A percentile compares a stretch with the other conserved stretches of the same genome.
Conservation (phyloP, 2,797 vertebrate species). For the Eleutherodactylus coqui region DNA sequence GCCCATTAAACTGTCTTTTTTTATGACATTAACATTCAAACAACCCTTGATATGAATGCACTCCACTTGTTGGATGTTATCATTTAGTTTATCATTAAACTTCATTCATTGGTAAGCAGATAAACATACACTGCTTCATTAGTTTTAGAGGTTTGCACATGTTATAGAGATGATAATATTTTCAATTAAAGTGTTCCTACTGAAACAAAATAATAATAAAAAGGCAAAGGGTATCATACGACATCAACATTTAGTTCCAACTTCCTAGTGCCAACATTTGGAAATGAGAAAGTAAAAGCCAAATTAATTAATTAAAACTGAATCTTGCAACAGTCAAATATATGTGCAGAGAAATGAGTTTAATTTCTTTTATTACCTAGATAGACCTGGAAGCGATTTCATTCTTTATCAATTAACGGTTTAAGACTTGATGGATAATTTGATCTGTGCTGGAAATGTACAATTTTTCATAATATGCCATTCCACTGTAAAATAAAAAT, state of each 20-base stretch:
- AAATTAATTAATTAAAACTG: conserved; percentile 47
- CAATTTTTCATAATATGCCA: background rate
- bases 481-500: background rate
- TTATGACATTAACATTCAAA: background rate
- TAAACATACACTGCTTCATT: conserved; percentile 16
- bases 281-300: conserved; percentile 40
- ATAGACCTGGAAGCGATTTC: conserved; percentile 26
- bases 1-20: background rate
- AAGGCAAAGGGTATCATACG: conserved; percentile 3
- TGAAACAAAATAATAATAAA: conserved; percentile 29
- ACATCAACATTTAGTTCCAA: conserved; percentile 30
- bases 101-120: background rate
- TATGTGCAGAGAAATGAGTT: conserved; percentile 9
- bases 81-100: conserved; percentile 20
- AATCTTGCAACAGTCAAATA: conserved; percentile 16
- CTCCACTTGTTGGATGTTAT: background rate
- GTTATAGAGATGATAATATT: conserved; percentile 14
- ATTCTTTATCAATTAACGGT: conserved; percentile 4
- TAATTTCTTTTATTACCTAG: conserved; percentile 33
- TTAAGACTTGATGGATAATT: background rate
- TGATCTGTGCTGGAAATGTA: background rate
- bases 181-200: conserved; percentile 21
- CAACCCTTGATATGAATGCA: background rate
- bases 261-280: conserved; percentile 36
- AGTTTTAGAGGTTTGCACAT: conserved; percentile 25